Percentiles rank a stretch among this genome's conserved stretches.
phyloP scores from a whole-genome alignment of 2,888 invertebrate genomes.

The Drosophila picticornis region DNA sequence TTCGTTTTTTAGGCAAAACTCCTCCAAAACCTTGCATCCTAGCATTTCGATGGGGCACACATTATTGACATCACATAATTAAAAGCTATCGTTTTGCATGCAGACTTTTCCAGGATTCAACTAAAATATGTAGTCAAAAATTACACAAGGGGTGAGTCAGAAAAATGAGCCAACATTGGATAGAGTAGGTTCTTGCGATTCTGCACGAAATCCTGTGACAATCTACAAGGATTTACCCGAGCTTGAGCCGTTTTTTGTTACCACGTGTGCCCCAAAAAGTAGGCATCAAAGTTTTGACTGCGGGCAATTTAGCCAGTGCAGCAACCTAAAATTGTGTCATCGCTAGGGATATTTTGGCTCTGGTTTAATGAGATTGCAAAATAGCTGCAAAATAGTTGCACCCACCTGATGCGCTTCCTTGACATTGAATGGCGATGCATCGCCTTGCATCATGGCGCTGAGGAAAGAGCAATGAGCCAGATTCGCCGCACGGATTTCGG shows the following conservation, averaged over 20 bases:
- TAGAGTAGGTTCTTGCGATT: background rate
- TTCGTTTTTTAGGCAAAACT: too few relatives aligned
- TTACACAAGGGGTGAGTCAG: too few relatives aligned
- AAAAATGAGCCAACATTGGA: background rate
- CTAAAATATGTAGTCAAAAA: too few relatives aligned
- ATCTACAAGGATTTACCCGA: background rate
- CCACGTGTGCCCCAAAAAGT: background rate
- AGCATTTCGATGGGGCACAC: too few relatives aligned
- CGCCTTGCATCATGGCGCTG: constrained; percentile 90
- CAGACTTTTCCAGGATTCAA: too few relatives aligned
- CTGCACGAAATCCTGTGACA: background rate
- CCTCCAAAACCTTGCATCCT: too few relatives aligned
- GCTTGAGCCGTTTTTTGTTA: background rate
- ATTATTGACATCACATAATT: too few relatives aligned
- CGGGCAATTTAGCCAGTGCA: background rate
- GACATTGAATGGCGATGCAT: constrained; percentile 90
- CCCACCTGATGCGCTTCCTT: constrained; percentile 91
- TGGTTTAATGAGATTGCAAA: background rate
- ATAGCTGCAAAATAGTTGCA: background rate
- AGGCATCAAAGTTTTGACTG: background rate
- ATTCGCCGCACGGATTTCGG: constrained; percentile 97
- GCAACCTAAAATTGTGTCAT: background rate
- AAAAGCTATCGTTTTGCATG: too few relatives aligned
- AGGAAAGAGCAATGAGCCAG: constrained; percentile 96
- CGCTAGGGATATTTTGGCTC: background rate